Conservation (phyloP, 2,113 vertebrate genomes). For the Brienomyrus longianalis region DNA sequence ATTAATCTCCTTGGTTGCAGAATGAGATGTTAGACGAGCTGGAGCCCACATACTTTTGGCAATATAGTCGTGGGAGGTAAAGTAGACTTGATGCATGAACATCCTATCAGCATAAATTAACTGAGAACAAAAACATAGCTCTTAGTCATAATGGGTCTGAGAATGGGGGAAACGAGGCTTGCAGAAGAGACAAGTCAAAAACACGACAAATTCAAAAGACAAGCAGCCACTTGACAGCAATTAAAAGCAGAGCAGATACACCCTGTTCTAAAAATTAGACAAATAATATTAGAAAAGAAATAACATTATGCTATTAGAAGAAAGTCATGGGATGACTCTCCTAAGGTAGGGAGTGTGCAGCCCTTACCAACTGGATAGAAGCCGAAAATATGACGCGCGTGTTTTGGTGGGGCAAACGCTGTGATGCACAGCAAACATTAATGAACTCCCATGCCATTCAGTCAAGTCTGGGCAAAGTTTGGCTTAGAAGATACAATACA, state of each 20-base stretch:
- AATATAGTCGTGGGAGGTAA: neutral
- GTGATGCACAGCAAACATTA: neutral
- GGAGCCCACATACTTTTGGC: neutral
- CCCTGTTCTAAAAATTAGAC: neutral
- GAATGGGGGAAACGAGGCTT: neutral
- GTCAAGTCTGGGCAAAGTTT: constrained; percentile 2
- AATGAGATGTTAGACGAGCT: neutral
- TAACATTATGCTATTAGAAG: neutral
- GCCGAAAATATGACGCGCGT: neutral
- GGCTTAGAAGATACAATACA: neutral
- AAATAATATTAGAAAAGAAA: neutral
- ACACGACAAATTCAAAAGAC: neutral
- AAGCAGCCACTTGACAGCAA: neutral
- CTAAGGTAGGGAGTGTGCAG: neutral
- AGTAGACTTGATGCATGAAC: neutral
- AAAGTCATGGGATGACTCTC: neutral
- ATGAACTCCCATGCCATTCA: neutral
- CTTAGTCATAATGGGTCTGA: neutral
- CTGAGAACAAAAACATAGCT: neutral
- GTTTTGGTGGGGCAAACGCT: neutral
- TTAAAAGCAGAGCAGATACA: neutral
- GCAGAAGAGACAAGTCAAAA: neutral
- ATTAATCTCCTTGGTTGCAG: neutral
- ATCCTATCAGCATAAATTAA: neutral
- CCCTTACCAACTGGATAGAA: neutral